Evolutionary conservation across 2,888 invertebrate species (phyloP).

Genomic region (Idaea straminata): DNA sequence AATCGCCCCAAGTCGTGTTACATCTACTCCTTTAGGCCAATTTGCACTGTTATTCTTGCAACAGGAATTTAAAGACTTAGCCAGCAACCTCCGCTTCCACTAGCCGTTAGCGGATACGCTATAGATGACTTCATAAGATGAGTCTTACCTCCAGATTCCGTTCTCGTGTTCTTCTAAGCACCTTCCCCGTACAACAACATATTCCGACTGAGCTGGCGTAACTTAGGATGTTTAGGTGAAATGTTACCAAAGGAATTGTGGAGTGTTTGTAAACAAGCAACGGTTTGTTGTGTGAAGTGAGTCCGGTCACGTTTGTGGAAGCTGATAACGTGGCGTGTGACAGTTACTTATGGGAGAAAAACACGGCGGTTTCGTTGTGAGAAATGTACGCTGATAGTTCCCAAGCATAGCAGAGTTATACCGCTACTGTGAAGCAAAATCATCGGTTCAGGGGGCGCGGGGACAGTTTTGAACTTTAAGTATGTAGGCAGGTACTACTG

Average conservation of each 20-base stretch:
- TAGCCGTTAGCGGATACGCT: too few species aligned
- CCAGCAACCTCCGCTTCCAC: too few species aligned
- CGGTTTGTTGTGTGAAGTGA: neutral
- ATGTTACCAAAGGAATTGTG: neutral
- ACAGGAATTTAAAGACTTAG: too few species aligned
- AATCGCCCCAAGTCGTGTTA: too few species aligned
- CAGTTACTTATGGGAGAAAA: neutral
- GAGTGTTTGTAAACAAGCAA: neutral
- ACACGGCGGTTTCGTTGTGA: neutral
- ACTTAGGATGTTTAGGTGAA: neutral
- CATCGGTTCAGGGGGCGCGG: too few species aligned
- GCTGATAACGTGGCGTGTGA: neutral
- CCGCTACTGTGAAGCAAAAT: too few species aligned
- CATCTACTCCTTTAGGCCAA: too few species aligned
- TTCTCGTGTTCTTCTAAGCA: neutral
- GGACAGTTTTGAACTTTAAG: too few species aligned
- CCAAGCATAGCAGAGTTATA: too few species aligned
- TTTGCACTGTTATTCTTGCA: too few species aligned
- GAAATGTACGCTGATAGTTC: too few species aligned
- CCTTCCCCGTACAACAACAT: neutral
- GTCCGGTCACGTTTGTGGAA: neutral
- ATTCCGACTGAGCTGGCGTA: neutral
- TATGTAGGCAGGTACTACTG: too few species aligned
- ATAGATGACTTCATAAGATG: neutral
- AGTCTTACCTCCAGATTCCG: neutral